These are phyloP conservation scores for Ceramica pisi DNA, from an alignment of 2,888 invertebrate genomes.

Conservation along the genomic window DNA sequence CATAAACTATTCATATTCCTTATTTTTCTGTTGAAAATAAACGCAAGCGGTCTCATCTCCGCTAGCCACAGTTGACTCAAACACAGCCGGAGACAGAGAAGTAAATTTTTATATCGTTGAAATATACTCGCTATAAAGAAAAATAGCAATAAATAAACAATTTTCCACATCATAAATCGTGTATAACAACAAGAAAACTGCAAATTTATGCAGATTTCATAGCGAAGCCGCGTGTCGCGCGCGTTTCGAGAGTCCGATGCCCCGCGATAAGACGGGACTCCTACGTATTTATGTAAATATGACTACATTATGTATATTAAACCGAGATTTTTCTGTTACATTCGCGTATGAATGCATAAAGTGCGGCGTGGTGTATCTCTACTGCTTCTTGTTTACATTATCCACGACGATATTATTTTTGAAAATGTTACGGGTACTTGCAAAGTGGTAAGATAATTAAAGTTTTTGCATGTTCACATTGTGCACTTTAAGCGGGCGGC, in stretches of 20 bases:
- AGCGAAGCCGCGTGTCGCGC: constrained; percentile 78
- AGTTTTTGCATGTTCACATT: constrained; percentile 32
- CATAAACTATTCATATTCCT: constrained; percentile 14
- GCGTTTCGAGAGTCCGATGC: constrained; percentile 72
- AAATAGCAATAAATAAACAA: constrained; percentile 84
- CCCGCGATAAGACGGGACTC: constrained; percentile 71
- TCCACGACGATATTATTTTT: constrained; percentile 46
- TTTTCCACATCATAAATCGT: constrained; percentile 84
- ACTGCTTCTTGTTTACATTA: constrained; percentile 54
- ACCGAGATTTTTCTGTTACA: constrained; percentile 76
- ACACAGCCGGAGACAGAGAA: constrained; percentile 53
- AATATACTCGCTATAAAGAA: constrained; percentile 69
- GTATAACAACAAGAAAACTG: constrained; percentile 86
- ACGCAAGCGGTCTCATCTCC: constrained; percentile 38
- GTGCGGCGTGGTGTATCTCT: constrained; percentile 47
- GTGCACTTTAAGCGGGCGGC: constrained; percentile 11
- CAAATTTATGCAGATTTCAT: constrained; percentile 88
- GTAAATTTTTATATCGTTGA: constrained; percentile 54
- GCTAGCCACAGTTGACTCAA: constrained; percentile 32
- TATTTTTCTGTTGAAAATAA: constrained; percentile 25
- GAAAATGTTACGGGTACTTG: constrained; percentile 35
- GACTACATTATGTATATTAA: constrained; percentile 76
- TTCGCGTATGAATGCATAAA: constrained; percentile 65
- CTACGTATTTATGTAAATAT: constrained; percentile 80
- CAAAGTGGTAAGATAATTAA: constrained; percentile 49